A percentile compares a stretch with the other conserved stretches of the same genome.
Conservation (phyloP, 2,888 invertebrate species). For the Mimumesa dahlbomi region DNA sequence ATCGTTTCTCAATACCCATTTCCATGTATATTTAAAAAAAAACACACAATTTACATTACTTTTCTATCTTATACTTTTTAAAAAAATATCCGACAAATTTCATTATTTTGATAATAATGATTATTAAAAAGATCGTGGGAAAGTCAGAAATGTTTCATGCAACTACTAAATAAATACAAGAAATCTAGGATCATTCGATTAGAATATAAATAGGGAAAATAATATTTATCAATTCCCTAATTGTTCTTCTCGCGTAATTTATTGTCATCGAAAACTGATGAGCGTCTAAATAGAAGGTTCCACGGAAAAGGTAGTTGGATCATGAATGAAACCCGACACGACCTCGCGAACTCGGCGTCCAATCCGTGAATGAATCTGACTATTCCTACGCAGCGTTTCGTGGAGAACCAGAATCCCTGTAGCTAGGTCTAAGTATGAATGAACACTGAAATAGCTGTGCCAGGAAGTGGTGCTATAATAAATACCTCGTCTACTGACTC, state of each 20-base stretch:
- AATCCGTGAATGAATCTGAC: conserved; percentile 68
- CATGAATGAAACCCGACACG: conserved; percentile 67
- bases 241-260: no score
- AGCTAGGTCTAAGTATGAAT: conserved; percentile 66
- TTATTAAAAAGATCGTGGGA: no score
- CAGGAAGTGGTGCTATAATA: conserved; percentile 73
- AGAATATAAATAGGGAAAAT: no score
- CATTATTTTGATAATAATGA: no score
- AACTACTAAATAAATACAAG: no score
- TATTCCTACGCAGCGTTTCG: conserved; percentile 58
- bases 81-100: no score
- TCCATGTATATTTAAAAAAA: neutral
- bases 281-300: conserved; percentile 9
- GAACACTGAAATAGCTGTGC: conserved; percentile 69
- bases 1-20: neutral
- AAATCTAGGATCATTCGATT: no score
- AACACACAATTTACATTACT: no score
- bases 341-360: conserved; percentile 56
- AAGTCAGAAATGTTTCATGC: no score
- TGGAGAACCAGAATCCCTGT: conserved; percentile 51
- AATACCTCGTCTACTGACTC: conserved; percentile 65
- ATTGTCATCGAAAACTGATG: neutral
- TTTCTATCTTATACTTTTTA: no score
- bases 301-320: conserved; percentile 46
- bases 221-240: no score